Conservation (phyloP, 2,888 invertebrate genomes). For the Geotrupes spiniger region DNA sequence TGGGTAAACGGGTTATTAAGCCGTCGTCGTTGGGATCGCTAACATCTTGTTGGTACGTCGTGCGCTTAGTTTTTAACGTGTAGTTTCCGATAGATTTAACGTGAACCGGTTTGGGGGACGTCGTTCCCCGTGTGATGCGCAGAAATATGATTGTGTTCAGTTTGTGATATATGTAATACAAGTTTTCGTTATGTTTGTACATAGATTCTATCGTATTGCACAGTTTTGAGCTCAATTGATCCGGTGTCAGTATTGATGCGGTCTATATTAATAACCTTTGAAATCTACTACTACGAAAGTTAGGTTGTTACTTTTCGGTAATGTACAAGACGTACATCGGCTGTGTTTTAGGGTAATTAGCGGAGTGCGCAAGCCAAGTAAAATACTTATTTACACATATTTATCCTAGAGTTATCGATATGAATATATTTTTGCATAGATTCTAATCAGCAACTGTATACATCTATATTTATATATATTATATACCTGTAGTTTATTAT, state of each 20-base stretch:
- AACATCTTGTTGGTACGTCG: too few species aligned
- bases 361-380: slow-evolving; percentile 14
- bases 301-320: slow-evolving; percentile 5
- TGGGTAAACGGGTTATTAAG: too few species aligned
- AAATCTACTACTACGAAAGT: slow-evolving; percentile 2
- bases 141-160: slow-evolving; percentile 35
- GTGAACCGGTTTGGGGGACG: too few species aligned
- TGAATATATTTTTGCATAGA: slow-evolving; percentile 17
- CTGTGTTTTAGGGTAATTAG: slow-evolving; percentile 11
- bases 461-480: neutral
- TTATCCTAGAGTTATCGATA: neutral
- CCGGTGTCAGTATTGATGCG: neutral
- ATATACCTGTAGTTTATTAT: slow-evolving; percentile 5
- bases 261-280: slow-evolving; percentile 7
- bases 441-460: slow-evolving; percentile 1
- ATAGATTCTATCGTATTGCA: slow-evolving; percentile 21
- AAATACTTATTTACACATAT: slow-evolving; percentile 13
- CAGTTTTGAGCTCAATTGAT: slow-evolving; percentile 14
- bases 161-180: slow-evolving; percentile 34
- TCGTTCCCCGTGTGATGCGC: neutral
- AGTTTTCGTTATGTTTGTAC: slow-evolving; percentile 27
- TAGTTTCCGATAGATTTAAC: neutral
- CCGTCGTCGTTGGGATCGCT: too few species aligned
- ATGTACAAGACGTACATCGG: slow-evolving; percentile 6
- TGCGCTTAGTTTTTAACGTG: too few species aligned